Conservation (phyloP, 2,113 vertebrate species). For the Prunella fulvescens region DNA sequence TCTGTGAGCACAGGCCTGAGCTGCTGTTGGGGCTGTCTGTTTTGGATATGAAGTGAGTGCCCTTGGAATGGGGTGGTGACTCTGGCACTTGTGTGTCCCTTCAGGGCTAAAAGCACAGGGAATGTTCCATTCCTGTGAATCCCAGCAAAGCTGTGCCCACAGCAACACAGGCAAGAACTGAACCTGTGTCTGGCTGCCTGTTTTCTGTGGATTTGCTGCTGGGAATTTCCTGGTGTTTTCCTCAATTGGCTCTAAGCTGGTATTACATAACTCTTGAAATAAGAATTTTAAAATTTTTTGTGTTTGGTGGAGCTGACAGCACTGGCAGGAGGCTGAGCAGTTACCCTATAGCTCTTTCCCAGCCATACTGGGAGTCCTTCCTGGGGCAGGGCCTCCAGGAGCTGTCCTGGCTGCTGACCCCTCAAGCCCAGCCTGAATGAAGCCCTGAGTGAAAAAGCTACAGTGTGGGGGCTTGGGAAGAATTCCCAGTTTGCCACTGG, state of each 20-base stretch:
- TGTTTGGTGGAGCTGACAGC: background rate
- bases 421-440: background rate
- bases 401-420: background rate
- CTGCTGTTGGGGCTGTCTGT: background rate
- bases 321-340: background rate
- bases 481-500: background rate
- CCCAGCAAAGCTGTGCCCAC: background rate
- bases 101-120: rapidly evolving
- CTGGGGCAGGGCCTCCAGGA: background rate
- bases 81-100: rapidly evolving
- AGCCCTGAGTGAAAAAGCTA: background rate
- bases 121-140: background rate
- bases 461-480: background rate
- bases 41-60: background rate
- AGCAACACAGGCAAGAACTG: no score
- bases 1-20: background rate
- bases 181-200: background rate
- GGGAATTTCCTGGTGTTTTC: background rate
- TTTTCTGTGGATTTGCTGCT: background rate
- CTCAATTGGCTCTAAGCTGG: rapidly evolving
- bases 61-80: background rate
- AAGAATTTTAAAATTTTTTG: rapidly evolving
- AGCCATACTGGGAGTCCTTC: background rate
- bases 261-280: background rate
- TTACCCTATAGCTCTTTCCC: background rate